Base-by-base conservation (phyloP, 2,888 invertebrate species). In the Ischnura elegans region DNA sequence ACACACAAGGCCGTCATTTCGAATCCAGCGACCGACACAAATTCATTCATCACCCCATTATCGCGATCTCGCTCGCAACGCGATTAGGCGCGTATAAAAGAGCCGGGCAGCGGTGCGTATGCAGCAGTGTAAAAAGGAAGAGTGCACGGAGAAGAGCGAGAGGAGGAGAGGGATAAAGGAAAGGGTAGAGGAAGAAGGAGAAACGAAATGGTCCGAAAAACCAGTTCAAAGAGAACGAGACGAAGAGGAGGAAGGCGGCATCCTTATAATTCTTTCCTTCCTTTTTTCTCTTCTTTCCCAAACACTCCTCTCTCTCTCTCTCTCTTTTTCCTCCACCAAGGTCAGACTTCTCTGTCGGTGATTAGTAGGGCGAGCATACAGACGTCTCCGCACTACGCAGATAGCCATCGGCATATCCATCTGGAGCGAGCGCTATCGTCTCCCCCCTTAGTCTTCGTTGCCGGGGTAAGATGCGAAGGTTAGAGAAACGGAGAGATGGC, bases 1-100 rank as follows among this genome's bases (percentile, higher is more conserved):
- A 10, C 66, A 76, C 66, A 76, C 25, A 10, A 76, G 66, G 36
- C 66, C 36, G 2, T 36, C 42, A 51, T 51, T 47, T 47, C 36
- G 87, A 29, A 51, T 51, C 51, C 36, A 36, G 51, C 51, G 55
- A 36, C 47, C 3, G 55, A 45, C 51, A 36, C 87, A 55, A 55
- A 55, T 87, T 87, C 87, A 87, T 87, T 87, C 87, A 87, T 87
- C 87, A 87, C 87, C 51, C n/a, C 87, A 87, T 87, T 87, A 87
- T 55, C 87, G 87, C 47, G 87, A 87, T 87, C 87, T 51, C 87
- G n/a, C n/a, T 55, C 0, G 36, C 51, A 51, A 51, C 55, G 55
- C 66, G 87, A 87, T 87, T 55, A 55, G 47, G 36, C 51, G 55
- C 29, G 87, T 19, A 55, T 55, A 87, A 55, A n/a, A 87, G 47